Evolutionary conservation across 2,113 vertebrate species (phyloP).

Genomic region (Tichodroma muraria): DNA sequence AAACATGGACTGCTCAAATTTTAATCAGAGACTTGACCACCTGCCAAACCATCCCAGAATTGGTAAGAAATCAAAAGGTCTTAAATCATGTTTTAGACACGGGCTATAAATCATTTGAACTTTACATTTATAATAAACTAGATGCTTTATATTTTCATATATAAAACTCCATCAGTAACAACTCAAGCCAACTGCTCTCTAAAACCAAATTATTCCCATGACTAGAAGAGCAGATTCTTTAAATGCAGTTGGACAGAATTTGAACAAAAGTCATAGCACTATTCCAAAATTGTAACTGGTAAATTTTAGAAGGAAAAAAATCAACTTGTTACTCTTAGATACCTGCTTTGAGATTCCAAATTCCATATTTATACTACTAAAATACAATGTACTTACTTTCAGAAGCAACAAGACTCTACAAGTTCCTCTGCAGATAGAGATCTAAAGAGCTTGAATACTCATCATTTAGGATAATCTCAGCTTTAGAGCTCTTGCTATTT

Average conservation of each 20-base stretch:
- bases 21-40: not conserved
- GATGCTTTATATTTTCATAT: slow-evolving; percentile 9
- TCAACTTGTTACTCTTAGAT: not conserved
- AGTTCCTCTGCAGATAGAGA: not conserved
- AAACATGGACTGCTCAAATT: not conserved
- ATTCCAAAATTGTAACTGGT: not conserved
- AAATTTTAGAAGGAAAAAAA: not conserved
- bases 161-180: slow-evolving; percentile 1
- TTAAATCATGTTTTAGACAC: slow-evolving; percentile 10
- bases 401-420: not conserved
- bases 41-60: not conserved
- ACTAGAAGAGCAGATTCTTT: not conserved
- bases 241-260: not conserved
- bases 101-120: slow-evolving; percentile 30
- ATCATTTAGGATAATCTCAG: slow-evolving; percentile 20
- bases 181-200: not conserved
- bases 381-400: not conserved
- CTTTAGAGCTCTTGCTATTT: slow-evolving; percentile 29
- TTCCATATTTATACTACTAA: not conserved
- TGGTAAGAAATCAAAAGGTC: slow-evolving; percentile 35
- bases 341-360: not conserved
- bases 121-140: slow-evolving; percentile 41
- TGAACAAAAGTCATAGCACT: not conserved
- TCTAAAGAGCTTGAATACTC: not conserved
- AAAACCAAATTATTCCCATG: slow-evolving; percentile 24